phyloP scores from a whole-genome alignment of 2,888 invertebrate species.

The Troides aeacus region DNA sequence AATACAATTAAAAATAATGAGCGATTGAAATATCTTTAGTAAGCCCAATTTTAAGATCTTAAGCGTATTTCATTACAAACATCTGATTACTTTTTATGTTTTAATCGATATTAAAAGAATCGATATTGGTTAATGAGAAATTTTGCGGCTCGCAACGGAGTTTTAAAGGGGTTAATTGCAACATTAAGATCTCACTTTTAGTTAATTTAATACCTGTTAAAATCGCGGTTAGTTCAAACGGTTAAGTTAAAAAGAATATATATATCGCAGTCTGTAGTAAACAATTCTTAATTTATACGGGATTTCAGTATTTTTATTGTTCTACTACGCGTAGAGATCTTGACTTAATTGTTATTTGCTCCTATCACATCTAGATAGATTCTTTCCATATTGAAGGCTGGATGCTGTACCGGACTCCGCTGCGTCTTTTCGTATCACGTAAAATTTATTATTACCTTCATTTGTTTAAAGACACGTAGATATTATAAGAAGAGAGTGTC shows the following conservation, averaged over 20 bases:
- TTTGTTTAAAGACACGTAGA: slow-evolving; percentile 22
- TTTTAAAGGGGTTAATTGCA: not conserved
- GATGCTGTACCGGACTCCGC: not conserved
- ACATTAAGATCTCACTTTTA: not conserved
- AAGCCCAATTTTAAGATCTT: not conserved
- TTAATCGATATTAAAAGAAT: not conserved
- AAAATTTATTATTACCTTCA: slow-evolving; percentile 24
- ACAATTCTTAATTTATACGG: too few relatives aligned
- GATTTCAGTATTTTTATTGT: too few relatives aligned
- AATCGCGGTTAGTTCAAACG: too few relatives aligned
- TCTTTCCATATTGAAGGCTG: not conserved
- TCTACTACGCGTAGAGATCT: too few relatives aligned
- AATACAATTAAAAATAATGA: too few relatives aligned
- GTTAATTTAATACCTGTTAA: not conserved
- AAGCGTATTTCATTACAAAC: not conserved
- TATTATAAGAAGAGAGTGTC: not conserved
- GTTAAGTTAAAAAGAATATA: too few relatives aligned
- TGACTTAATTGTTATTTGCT: not conserved
- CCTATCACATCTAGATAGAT: not conserved
- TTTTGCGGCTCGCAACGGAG: slow-evolving; percentile 1
- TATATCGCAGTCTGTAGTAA: too few relatives aligned
- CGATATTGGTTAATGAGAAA: slow-evolving; percentile 16
- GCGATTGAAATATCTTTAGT: too few relatives aligned
- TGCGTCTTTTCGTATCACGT: slow-evolving; percentile 4
- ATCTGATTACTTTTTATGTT: not conserved